Conservation (phyloP, 92 coral and sea anemone genomes). For the Blastomussa wellsi region DNA sequence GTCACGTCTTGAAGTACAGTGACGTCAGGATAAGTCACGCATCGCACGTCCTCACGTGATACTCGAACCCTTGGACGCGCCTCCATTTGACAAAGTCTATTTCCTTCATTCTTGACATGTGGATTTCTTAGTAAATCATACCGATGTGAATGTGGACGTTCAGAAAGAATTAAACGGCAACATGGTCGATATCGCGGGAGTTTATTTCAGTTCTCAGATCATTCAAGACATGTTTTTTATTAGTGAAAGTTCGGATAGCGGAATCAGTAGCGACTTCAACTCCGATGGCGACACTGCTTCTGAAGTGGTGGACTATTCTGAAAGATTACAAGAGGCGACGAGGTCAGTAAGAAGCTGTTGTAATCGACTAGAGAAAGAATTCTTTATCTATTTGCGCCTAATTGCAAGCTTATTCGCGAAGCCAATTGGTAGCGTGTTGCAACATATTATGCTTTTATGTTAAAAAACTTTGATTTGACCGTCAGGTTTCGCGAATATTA, state of each 20-base stretch:
- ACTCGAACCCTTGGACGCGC: neutral
- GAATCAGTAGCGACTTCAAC: constrained; percentile 17
- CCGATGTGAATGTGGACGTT: neutral
- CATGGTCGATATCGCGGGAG: constrained; percentile 22
- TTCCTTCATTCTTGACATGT: neutral
- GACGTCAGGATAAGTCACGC: constrained; percentile 1
- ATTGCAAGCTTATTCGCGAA: too few relatives aligned
- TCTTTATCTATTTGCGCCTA: neutral
- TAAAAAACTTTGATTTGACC: too few relatives aligned
- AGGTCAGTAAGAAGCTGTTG: constrained; percentile 17
- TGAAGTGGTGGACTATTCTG: constrained; percentile 1
- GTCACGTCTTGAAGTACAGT: neutral
- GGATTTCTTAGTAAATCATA: neutral
- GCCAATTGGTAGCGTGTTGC: too few relatives aligned
- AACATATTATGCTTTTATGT: too few relatives aligned
- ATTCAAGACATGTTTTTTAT: neutral
- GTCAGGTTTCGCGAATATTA: too few relatives aligned
- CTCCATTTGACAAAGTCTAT: neutral
- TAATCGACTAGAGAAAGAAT: neutral
- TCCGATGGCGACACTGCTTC: constrained; percentile 24
- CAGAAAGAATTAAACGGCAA: neutral
- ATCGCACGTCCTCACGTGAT: neutral
- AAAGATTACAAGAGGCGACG: constrained; percentile 6
- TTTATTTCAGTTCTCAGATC: neutral
- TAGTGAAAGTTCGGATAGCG: constrained; percentile 24